Conservation (phyloP, 2,888 invertebrate genomes). For the Eulithis prunata region DNA sequence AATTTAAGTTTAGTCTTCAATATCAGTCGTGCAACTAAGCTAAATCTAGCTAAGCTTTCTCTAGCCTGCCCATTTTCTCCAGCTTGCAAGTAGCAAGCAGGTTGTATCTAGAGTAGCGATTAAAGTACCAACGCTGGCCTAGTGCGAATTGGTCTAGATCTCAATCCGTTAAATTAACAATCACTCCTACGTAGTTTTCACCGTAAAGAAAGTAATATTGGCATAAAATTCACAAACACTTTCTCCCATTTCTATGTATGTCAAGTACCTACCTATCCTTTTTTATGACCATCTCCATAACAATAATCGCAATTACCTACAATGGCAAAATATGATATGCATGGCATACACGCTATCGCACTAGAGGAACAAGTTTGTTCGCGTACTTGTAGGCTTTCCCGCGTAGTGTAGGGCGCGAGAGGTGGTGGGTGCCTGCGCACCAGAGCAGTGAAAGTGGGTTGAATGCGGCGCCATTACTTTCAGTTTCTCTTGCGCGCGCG, state of each 20-base stretch:
- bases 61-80: slow-evolving; percentile 18
- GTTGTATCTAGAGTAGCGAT: slow-evolving; percentile 17
- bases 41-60: slow-evolving; percentile 20
- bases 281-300: slow-evolving; percentile 26
- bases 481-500: slow-evolving; percentile 81
- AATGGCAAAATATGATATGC: slow-evolving; percentile 27
- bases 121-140: slow-evolving; percentile 15
- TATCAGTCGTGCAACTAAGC: slow-evolving; percentile 26
- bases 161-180: slow-evolving; percentile 17
- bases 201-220: slow-evolving; percentile 20
- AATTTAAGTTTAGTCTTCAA: slow-evolving; percentile 21
- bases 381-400: slow-evolving; percentile 38
- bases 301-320: slow-evolving; percentile 29
- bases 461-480: slow-evolving; percentile 82
- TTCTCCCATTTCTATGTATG: slow-evolving; percentile 28
- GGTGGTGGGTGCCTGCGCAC: slow-evolving; percentile 56
- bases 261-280: slow-evolving; percentile 17
- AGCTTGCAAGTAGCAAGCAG: slow-evolving; percentile 12
- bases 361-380: slow-evolving; percentile 26
- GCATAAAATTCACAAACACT: slow-evolving; percentile 26
- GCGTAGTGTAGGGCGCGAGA: slow-evolving; percentile 47
- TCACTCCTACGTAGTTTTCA: slow-evolving; percentile 29
- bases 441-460: slow-evolving; percentile 82
- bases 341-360: slow-evolving; percentile 21
- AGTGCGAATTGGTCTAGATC: slow-evolving; percentile 23